Base-by-base conservation (phyloP, 1,140 invertebrate species). In the Bombus impatiens region DNA sequence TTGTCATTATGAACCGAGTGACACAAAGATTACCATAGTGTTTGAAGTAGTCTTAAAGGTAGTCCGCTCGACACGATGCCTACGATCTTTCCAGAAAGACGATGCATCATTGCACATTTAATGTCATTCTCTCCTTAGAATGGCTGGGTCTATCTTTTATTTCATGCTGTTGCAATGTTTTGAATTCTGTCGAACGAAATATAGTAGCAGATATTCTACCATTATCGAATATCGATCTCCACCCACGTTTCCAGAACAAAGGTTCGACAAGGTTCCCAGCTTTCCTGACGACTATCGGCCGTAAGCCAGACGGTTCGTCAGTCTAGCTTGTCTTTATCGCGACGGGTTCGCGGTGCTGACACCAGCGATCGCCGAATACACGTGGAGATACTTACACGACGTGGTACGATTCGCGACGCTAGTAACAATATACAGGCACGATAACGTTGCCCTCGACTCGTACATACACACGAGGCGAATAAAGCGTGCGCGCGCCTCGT, bases 401-500 rank as follows among this genome's bases (percentile, higher is more conserved):
- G 74, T 70, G 87, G 83, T 82, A 74, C 84, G 89, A 88, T 84
- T 71, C 87, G 87, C 86, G 65, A 88, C 53, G 89, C 67, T 62
- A 77, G 87, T 90, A 90, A 91, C 87, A 91, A 90, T 90, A 90
- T 82, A 77, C 88, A 35, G 67, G 22, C 42, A 53, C 57, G 84
- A 90, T 90, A 90, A 91, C 78, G 77, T 76, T 65, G 37, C 13
- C 72, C 25, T n/a, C 57, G 86, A 74, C 28, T 47, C 59, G 25
- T 28, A 62, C 59, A 68, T 74, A 71, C 78, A 71, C 80, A 59
- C 68, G 37, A 37, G 28, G 47, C 35, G 71, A 44, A 59, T 59
- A 62, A 62, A 84, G 75, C 77, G 67, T 82, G 79, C 88, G 59
- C 44, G 67, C 35, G 82, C 59, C 37, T 28, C 44, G 75, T 44